Conservation (phyloP, 1,140 invertebrate genomes). For the Lineus longissimus region DNA sequence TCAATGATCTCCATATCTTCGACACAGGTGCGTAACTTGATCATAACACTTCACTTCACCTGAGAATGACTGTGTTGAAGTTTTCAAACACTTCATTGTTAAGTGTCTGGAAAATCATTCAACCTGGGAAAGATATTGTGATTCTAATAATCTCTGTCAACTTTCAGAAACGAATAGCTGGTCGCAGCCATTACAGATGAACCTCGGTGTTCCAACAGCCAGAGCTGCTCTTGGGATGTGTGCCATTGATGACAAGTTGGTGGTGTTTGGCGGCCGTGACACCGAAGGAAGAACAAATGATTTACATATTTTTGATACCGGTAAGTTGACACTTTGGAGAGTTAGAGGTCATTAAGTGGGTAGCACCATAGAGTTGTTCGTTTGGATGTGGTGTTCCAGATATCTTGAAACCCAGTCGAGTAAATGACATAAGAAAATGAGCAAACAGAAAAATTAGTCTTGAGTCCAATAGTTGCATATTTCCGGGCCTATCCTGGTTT, state of each 20-base stretch:
- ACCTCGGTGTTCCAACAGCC: conserved; percentile 42
- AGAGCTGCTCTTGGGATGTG: conserved; percentile 48
- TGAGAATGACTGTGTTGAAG: neutral
- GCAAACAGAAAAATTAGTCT: no score
- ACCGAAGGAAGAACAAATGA: conserved; percentile 46
- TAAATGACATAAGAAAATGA: no score
- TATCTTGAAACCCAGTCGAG: no score
- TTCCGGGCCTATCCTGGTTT: no score
- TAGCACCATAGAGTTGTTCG: no score
- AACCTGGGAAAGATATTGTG: no score
- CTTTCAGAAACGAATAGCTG: conserved; percentile 36
- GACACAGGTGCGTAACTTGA: conserved; percentile 40
- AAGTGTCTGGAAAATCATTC: no score
- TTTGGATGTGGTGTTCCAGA: no score
- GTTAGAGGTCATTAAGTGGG: no score
- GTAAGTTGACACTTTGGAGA: conserved; percentile 25
- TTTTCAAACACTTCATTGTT: neutral
- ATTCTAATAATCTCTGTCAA: no score
- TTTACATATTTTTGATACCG: conserved; percentile 46
- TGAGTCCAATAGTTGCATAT: no score
- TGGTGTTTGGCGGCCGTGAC: conserved; percentile 51
- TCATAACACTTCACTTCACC: neutral
- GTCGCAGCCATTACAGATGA: conserved; percentile 49
- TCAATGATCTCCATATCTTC: conserved; percentile 46
- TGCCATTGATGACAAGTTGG: conserved; percentile 32